Percentiles rank a stretch among this genome's conserved stretches.
phyloP scores from a whole-genome alignment of 2,888 invertebrate species.

The Drosophila limbata region DNA sequence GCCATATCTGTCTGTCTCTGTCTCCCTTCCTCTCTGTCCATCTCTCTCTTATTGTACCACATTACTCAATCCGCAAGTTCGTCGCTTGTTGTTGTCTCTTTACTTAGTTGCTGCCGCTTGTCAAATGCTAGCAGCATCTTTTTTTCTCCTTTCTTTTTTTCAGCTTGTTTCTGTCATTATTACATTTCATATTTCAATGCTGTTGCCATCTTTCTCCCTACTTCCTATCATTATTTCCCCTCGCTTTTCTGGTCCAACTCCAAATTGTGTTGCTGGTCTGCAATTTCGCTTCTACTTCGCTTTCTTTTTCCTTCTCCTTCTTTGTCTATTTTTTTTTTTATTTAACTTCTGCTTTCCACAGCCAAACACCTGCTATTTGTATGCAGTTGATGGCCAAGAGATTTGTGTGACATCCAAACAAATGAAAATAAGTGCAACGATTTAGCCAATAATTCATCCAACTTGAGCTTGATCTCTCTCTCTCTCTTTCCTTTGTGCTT shows the following conservation, averaged over 20 bases:
- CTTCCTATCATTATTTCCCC: neutral
- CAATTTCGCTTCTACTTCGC: conserved; percentile 20
- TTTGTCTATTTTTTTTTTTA: neutral
- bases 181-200: conserved; percentile 73
- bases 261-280: conserved; percentile 29
- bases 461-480: conserved; percentile 26
- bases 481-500: neutral
- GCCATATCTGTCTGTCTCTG: neutral
- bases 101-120: conserved; percentile 53
- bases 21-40: neutral
- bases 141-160: neutral
- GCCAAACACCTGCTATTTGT: conserved; percentile 38
- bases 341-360: conserved; percentile 7
- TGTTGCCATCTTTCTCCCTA: conserved; percentile 16
- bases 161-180: conserved; percentile 76
- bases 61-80: conserved; percentile 39
- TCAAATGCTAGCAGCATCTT: conserved; percentile 60
- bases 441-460: conserved; percentile 34
- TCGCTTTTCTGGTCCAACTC: neutral
- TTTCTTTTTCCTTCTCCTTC: neutral
- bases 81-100: conserved; percentile 39
- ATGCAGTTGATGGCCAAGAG: conserved; percentile 43
- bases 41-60: neutral
- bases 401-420: conserved; percentile 44
- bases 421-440: conserved; percentile 23